These are phyloP conservation scores for Prosapia bicincta DNA, from an alignment of 2,888 invertebrate genomes.

Conservation along the genomic window DNA sequence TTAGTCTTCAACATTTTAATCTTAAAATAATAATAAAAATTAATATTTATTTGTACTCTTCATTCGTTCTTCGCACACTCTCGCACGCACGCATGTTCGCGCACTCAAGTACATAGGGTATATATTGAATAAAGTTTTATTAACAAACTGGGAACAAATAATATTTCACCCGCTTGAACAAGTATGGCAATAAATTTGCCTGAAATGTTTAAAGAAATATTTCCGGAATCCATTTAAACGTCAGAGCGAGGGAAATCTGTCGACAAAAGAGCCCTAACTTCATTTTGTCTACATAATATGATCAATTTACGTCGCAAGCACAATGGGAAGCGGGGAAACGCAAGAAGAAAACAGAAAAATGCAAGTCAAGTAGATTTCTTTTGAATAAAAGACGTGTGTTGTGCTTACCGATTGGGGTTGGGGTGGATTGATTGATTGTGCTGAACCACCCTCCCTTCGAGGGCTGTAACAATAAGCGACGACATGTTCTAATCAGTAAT, in stretches of 20 bases:
- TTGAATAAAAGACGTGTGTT: not conserved
- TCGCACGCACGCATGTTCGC: too few relatives aligned
- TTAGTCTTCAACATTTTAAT: too few relatives aligned
- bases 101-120: too few relatives aligned
- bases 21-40: too few relatives aligned
- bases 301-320: not conserved
- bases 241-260: not conserved
- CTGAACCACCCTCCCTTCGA: not conserved
- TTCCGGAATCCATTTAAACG: not conserved
- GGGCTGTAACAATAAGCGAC: not conserved
- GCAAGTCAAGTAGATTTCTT: not conserved
- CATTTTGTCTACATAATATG: not conserved
- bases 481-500: not conserved
- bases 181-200: not conserved
- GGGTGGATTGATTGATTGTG: not conserved
- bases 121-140: too few relatives aligned
- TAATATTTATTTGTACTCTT: too few relatives aligned
- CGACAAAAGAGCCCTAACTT: not conserved
- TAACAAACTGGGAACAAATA: too few relatives aligned
- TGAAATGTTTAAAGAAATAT: not conserved
- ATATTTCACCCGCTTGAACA: too few relatives aligned
- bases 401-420: not conserved
- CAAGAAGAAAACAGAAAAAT: not conserved
- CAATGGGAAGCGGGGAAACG: not conserved
- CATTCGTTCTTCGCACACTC: too few relatives aligned